These are phyloP conservation scores for Ennomos fuscantarius DNA, from an alignment of 2,888 invertebrate species.

Conservation along the genomic window DNA sequence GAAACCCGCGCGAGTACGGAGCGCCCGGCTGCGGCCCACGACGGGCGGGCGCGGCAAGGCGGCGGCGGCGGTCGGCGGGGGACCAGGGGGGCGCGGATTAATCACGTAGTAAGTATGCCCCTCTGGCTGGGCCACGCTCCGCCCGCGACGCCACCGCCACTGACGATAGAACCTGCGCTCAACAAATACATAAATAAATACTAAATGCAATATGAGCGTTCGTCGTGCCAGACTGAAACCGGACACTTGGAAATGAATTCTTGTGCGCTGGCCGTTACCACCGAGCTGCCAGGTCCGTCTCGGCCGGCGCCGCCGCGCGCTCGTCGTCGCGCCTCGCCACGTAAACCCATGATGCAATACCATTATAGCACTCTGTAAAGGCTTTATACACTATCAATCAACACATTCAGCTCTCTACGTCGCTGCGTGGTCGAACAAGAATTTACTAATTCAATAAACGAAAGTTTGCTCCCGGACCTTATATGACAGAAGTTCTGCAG, in stretches of 20 bases:
- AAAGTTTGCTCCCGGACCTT: slow-evolving; percentile 50
- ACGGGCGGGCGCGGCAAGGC: slow-evolving; percentile 51
- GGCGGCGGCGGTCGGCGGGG: slow-evolving; percentile 54
- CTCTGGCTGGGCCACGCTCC: slow-evolving; percentile 63
- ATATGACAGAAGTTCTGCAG: slow-evolving; percentile 39
- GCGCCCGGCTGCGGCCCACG: slow-evolving; percentile 67
- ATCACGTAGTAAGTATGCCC: slow-evolving; percentile 85
- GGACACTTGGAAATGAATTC: slow-evolving; percentile 82
- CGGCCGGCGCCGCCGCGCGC: slow-evolving; percentile 20
- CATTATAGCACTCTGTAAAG: slow-evolving; percentile 47
- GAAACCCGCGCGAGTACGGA: slow-evolving; percentile 84
- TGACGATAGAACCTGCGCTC: slow-evolving; percentile 76
- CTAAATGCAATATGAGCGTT: slow-evolving; percentile 75
- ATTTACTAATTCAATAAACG: slow-evolving; percentile 40
- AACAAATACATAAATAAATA: slow-evolving; percentile 82
- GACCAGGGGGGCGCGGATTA: slow-evolving; percentile 67
- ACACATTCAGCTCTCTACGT: slow-evolving; percentile 45
- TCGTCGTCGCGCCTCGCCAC: slow-evolving; percentile 40
- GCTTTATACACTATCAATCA: slow-evolving; percentile 60
- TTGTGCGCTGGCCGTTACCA: slow-evolving; percentile 70
- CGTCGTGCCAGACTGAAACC: slow-evolving; percentile 82
- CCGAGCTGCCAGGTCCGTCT: slow-evolving; percentile 49
- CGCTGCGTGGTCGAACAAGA: slow-evolving; percentile 29
- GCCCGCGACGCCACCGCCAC: slow-evolving; percentile 53
- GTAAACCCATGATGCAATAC: slow-evolving; percentile 63